Evolutionary conservation across 2,888 invertebrate genomes (phyloP), one percentile per base, ranked within the genome.

Genomic region (Agrochola lota): DNA sequence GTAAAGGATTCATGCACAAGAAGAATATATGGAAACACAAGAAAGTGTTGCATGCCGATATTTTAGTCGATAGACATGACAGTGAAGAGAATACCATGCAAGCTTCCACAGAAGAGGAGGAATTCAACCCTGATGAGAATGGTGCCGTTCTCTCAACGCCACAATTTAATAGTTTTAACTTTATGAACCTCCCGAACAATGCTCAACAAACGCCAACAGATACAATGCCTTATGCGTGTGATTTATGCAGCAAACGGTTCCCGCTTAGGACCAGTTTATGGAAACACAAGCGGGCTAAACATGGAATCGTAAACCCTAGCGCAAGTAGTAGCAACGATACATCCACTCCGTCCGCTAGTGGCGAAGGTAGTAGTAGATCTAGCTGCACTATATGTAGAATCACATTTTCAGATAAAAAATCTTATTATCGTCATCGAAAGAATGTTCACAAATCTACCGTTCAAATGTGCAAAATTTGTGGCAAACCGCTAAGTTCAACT

Each of bases 401-500:
- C 72, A 97, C 97, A 23, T 98, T 98, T 90, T 95, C 96, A 2
- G 97, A 97, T 76, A 97, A 97, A 85, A 97, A 97, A 63, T 97
- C 97, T 17, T 97, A 97, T 83, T 97, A 97, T 71, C 96, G 97
- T 1, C 98, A 98, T 84, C 94, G 97, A 81, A 97, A 97, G 89
- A 96, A 95, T 77, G 96, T 97, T 49, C 97, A 97, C 89, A 97
- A 96, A 88, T 95, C 96, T 11, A 91, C 95, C 57, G 92, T 96
- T 80, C 97, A 97, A 87, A 97, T 97, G 91, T 98, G 98, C 87
- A 97, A 97, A 85, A 96, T 97, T 72, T 98, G 98, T 86, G 97
- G 97, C 2, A 97, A 97, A 83, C 95, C 97, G 0, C 97, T 98
- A 71, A 97, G 96, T 80, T 97, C 98, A 23, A 97, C 97, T 40